These are phyloP conservation scores for Tipula unca DNA, from an alignment of 2,888 invertebrate species.

Conservation along the genomic window DNA sequence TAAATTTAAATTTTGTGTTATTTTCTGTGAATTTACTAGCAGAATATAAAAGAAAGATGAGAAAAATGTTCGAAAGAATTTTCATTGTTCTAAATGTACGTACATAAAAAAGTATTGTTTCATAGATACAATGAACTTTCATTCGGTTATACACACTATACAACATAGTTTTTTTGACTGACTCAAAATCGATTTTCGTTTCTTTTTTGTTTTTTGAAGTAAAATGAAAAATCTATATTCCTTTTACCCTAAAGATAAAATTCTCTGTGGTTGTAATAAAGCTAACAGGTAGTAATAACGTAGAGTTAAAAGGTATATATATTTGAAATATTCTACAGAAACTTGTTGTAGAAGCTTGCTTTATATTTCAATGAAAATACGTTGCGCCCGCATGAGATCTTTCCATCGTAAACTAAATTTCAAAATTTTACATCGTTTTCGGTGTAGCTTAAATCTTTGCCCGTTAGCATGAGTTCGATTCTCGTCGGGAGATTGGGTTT, in stretches of 20 bases:
- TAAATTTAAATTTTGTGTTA: neutral
- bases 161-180: neutral
- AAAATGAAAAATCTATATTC: neutral
- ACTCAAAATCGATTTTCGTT: neutral
- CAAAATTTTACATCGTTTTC: no score
- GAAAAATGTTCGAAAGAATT: neutral
- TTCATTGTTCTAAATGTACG: conserved; percentile 4
- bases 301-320: no score
- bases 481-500: no score
- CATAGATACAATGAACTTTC: neutral
- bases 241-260: neutral
- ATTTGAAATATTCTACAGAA: no score
- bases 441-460: no score
- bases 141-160: neutral
- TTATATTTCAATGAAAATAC: no score
- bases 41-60: neutral
- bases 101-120: neutral
- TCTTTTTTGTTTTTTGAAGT: neutral
- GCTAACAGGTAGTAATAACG: no score
- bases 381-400: no score
- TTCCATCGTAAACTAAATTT: no score
- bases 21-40: neutral
- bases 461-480: no score
- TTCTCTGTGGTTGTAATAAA: no score
- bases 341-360: no score